These are phyloP conservation scores for Sisor rabdophorus DNA, from an alignment of 2,113 vertebrate genomes.

Conservation along the genomic window DNA sequence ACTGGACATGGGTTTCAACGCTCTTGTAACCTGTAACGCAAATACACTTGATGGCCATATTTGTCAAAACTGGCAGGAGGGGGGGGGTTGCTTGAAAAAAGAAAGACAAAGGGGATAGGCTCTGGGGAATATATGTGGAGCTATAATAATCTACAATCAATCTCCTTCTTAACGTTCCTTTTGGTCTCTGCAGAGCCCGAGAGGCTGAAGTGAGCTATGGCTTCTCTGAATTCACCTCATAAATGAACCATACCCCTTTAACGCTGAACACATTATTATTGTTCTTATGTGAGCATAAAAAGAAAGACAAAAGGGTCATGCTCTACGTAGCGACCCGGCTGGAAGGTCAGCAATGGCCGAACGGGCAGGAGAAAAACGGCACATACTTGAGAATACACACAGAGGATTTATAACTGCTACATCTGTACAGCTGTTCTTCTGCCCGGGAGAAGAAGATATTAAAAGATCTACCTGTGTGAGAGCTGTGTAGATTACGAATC, in stretches of 20 bases:
- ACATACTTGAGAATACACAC: not conserved
- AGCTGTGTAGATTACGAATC: not conserved
- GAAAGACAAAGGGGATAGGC: slow-evolving; percentile 18
- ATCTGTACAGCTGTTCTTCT: not conserved
- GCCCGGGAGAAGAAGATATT: not conserved
- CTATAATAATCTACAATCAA: slow-evolving; percentile 44
- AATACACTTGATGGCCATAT: not conserved
- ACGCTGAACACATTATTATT: slow-evolving; percentile 59
- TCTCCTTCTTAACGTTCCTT: slow-evolving; percentile 35
- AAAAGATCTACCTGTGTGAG: not conserved
- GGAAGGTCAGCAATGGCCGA: not conserved
- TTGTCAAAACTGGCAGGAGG: slow-evolving; percentile 18
- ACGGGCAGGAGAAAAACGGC: not conserved
- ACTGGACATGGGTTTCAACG: not conserved
- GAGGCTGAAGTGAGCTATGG: slow-evolving; percentile 51
- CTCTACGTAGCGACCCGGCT: slow-evolving; percentile 45
- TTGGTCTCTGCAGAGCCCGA: slow-evolving; percentile 20
- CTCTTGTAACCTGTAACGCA: not conserved
- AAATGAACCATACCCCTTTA: slow-evolving; percentile 64
- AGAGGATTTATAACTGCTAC: not conserved
- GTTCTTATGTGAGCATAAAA: slow-evolving; percentile 56
- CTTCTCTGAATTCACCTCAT: slow-evolving; percentile 57
- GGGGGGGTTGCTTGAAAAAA: slow-evolving; percentile 12
- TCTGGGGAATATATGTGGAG: slow-evolving; percentile 29
- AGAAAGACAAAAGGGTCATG: slow-evolving; percentile 50